Evolutionary conservation across 2,888 invertebrate species (phyloP).

Genomic region (Xestia rhomboidea): DNA sequence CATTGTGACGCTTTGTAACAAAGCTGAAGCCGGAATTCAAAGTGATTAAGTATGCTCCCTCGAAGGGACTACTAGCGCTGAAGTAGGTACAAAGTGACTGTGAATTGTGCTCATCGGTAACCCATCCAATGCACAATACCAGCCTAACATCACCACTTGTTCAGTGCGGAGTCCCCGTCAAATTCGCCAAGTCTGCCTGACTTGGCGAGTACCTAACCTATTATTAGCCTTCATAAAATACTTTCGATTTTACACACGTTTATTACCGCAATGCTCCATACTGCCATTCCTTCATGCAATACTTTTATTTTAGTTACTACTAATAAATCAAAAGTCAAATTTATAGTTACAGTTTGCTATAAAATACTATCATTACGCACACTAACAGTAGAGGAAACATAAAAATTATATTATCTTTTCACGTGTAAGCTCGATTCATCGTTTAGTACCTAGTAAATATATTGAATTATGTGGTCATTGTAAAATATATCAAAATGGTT

Average conservation of each 20-base stretch:
- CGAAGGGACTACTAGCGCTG: background rate
- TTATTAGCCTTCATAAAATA: background rate
- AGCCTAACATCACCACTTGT: background rate
- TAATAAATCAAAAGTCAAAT: conserved; percentile 86
- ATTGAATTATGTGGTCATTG: conserved; percentile 72
- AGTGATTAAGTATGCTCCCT: conserved; percentile 15
- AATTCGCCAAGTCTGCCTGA: background rate
- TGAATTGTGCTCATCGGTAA: background rate
- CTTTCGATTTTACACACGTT: conserved; percentile 3
- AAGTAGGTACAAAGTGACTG: background rate
- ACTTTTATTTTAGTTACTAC: conserved; percentile 61
- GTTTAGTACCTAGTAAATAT: conserved; percentile 80
- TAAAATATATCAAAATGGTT: conserved; percentile 59
- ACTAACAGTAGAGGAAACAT: conserved; percentile 83
- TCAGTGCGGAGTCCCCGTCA: background rate
- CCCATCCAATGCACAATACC: background rate
- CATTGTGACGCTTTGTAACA: background rate
- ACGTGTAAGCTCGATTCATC: conserved; percentile 82
- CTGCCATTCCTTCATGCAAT: conserved; percentile 48
- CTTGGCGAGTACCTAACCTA: background rate
- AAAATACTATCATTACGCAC: conserved; percentile 80
- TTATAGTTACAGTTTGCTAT: conserved; percentile 84
- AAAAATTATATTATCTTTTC: conserved; percentile 87
- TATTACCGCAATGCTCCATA: conserved; percentile 5
- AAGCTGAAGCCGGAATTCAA: conserved; percentile 6